Evolutionary conservation across 92 coral and sea anemone genomes (phyloP), one percentile per base, ranked within the genome.

Genomic region (Isaurus tuberculatus): DNA sequence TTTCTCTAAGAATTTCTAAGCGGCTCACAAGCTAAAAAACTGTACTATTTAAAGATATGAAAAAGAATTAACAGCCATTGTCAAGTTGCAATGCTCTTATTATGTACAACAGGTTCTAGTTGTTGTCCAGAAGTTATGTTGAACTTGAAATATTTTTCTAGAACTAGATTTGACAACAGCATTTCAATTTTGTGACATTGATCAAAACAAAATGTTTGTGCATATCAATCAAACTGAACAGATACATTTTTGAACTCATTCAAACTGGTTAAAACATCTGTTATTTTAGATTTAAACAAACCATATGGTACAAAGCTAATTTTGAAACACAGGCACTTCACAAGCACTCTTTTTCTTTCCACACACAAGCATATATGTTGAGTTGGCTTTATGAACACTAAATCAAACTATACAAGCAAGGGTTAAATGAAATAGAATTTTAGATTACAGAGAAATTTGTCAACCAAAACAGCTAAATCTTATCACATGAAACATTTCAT

Each of bases 161-260:
- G 25, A 1, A 64, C 57, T n/a, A 25, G 25, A 77, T 77, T 36
- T 60, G 68, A 61, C 33, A 57, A 23, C 81, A 20, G 68, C 26
- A 31, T 31, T 25, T 22, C 33, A 31, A 11, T n/a, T 23, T 75
- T 77, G 53, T n/a, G 70, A 57, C 48, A 77, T 8, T 36, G 23
- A 37, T 57, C 55, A 57, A 34, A 77, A 77, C 82, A 77, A 77
- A 77, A 58, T 77, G 82, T 77, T 77, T 77, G 48, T 77, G 82
- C 27, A 28, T 34, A 36, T 55, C 64, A 43, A 60, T 57, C 82
- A 22, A 51, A 77, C 0, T 58, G 34, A 43, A n/a, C n/a, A 44
- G 15, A 29, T 63, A 44, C 15, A 16, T 58, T 22, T 25, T 33
- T 77, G 69, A 20, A 77, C 66, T 19, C 53, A 23, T 36, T 22